These are phyloP conservation scores for Danio aesculapii DNA, from an alignment of 2,797 vertebrate genomes.

Conservation along the genomic window DNA sequence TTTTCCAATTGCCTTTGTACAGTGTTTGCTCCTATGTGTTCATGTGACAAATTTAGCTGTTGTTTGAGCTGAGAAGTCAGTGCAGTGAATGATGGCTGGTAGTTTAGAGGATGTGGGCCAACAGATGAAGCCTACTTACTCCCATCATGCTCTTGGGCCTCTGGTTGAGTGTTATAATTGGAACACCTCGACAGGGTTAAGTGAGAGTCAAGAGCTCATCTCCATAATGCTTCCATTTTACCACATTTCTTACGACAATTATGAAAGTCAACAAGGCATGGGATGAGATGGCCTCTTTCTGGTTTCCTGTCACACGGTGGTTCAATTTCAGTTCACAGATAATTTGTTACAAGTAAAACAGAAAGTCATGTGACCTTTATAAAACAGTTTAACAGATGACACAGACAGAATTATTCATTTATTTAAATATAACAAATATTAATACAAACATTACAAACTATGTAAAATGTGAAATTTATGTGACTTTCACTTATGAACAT, in stretches of 20 bases:
- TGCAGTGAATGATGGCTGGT: slow-evolving; percentile 34
- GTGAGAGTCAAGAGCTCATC: slow-evolving; percentile 41
- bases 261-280: background rate
- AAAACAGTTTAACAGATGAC: background rate
- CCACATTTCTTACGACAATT: slow-evolving; percentile 10
- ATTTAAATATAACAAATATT: background rate
- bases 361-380: background rate
- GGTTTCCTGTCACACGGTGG: background rate
- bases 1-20: too few species aligned
- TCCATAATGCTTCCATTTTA: slow-evolving; percentile 45
- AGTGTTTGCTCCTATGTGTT: slow-evolving; percentile 13
- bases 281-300: background rate
- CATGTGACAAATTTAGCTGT: background rate
- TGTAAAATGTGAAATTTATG: background rate
- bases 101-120: slow-evolving; percentile 32
- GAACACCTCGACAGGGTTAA: slow-evolving; percentile 51
- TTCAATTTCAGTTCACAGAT: background rate
- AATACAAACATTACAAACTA: background rate
- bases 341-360: background rate
- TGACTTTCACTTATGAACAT: background rate
- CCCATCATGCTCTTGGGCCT: slow-evolving; percentile 46
- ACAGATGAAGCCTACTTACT: slow-evolving; percentile 47
- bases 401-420: background rate
- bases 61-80: slow-evolving; percentile 17
- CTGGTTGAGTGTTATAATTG: slow-evolving; percentile 47